Evolutionary conservation across 1,140 invertebrate species (phyloP), one percentile per base, ranked within the genome.

Genomic region (Aphelinus atriplicis): DNA sequence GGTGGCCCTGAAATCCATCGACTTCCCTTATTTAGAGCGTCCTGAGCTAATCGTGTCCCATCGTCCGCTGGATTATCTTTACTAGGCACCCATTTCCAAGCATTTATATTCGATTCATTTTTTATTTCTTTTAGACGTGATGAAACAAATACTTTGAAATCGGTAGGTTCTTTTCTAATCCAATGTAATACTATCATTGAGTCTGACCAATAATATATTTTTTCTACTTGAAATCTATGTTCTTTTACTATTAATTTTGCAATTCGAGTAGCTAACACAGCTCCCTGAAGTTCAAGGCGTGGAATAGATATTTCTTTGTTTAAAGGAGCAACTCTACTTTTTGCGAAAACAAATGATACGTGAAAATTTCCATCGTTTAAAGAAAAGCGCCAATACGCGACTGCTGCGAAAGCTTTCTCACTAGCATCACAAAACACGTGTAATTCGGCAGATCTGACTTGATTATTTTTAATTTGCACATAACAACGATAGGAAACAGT

Each of bases 51-150:
- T 51, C 72, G 43, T 1, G 82, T 84, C 3, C 73, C 82, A 1
- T 81, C 42, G 64, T 85, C 84, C 1, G 83, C 83, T 0, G 82
- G 78, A 61, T 86, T 85, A 3, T 79, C 6, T 62, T 80, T 80
- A 3, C 81, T 78, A 26, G 80, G 77, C 45, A 84, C 68, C 63
- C 79, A 84, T 45, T 76, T 71, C 82, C 83, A 87, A 50, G 81
- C 79, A 1, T 10, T n/a, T 0, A 68, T 63, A 1, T 55, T 60
- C 0, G 82, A 80, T 2, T 80, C 43, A 48, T 85, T 80, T 47
- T 78, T 72, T 0, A 84, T 84, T 73, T 85, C 79, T 0, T 78
- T 83, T 1, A 84, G 58, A 0, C 84, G 73, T 55, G 81, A 73
- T 0, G 81, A 77, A 3, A 79, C 78, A 57, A 79, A 84, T 0